Evolutionary conservation across 2,888 invertebrate species (phyloP).

Genomic region (Rhagium mordax): DNA sequence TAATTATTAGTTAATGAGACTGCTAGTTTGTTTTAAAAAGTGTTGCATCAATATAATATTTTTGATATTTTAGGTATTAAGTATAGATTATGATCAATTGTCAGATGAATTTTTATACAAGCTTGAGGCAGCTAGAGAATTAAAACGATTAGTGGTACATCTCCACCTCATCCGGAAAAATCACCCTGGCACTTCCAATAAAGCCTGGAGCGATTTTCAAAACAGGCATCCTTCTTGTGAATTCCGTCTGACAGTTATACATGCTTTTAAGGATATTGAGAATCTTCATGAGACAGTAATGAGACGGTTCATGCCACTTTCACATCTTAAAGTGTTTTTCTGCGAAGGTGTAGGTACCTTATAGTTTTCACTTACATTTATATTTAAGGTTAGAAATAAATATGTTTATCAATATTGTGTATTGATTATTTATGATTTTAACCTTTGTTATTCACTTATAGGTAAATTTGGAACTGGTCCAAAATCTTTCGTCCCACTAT

Average conservation of each 20-base stretch:
- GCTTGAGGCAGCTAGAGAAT: slow-evolving; percentile 62
- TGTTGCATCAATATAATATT: not conserved
- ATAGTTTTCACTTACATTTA: too few species aligned
- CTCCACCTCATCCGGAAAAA: slow-evolving; percentile 78
- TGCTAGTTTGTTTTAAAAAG: too few species aligned
- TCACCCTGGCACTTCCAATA: slow-evolving; percentile 77
- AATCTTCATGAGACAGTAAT: slow-evolving; percentile 77
- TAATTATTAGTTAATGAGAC: too few species aligned
- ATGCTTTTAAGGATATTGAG: slow-evolving; percentile 79
- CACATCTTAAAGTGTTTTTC: slow-evolving; percentile 82
- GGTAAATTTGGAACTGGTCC: slow-evolving; percentile 74
- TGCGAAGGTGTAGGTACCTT: slow-evolving; percentile 75
- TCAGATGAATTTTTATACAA: slow-evolving; percentile 70
- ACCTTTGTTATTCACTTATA: slow-evolving; percentile 53
- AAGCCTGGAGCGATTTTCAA: slow-evolving; percentile 76
- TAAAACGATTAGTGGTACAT: slow-evolving; percentile 78
- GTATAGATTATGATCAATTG: slow-evolving; percentile 74
- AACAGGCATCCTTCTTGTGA: slow-evolving; percentile 73
- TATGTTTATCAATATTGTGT: not conserved
- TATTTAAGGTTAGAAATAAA: too few species aligned
- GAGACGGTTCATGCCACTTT: slow-evolving; percentile 80
- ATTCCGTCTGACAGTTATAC: slow-evolving; percentile 76
- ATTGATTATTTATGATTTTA: not conserved
- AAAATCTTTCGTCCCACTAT: slow-evolving; percentile 73
- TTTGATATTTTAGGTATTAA: slow-evolving; percentile 67